These are phyloP conservation scores for Lagocephalus sceleratus DNA, from an alignment of 2,797 vertebrate genomes.

Conservation along the genomic window DNA sequence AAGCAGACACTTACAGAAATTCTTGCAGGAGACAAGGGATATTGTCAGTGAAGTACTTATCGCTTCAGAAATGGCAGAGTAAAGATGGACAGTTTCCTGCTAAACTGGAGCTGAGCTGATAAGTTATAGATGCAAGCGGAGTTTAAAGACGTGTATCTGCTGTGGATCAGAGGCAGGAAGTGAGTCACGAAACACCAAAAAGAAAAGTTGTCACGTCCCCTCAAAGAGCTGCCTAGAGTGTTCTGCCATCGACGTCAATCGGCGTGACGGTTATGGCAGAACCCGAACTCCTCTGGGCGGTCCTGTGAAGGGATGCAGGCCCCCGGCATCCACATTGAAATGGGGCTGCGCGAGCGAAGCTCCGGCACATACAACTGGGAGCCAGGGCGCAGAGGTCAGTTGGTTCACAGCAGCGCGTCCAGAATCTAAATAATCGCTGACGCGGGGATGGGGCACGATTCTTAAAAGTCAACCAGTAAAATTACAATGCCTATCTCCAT, in stretches of 20 bases:
- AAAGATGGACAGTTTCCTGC: too few species aligned
- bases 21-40: too few species aligned
- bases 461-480: slow-evolving; percentile 13
- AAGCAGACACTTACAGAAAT: too few species aligned
- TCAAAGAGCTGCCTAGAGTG: neutral
- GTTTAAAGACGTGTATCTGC: too few species aligned
- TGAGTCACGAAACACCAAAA: too few species aligned
- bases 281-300: slow-evolving; percentile 6
- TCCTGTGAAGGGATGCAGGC: slow-evolving; percentile 16
- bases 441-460: slow-evolving; percentile 10
- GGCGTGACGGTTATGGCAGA: slow-evolving; percentile 2
- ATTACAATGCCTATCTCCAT: slow-evolving; percentile 3
- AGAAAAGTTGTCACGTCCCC: neutral
- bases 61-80: too few species aligned
- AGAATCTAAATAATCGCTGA: slow-evolving; percentile 46
- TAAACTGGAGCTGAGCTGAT: too few species aligned
- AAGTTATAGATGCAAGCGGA: too few species aligned
- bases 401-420: slow-evolving; percentile 22
- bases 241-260: slow-evolving; percentile 2
- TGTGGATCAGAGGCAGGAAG: too few species aligned
- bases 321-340: slow-evolving; percentile 30
- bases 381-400: slow-evolving; percentile 45
- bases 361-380: slow-evolving; percentile 46
- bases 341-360: slow-evolving; percentile 33
- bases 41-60: too few species aligned